Evolutionary conservation across 2,888 invertebrate species (phyloP).

Genomic region (Adineta ricciae): DNA sequence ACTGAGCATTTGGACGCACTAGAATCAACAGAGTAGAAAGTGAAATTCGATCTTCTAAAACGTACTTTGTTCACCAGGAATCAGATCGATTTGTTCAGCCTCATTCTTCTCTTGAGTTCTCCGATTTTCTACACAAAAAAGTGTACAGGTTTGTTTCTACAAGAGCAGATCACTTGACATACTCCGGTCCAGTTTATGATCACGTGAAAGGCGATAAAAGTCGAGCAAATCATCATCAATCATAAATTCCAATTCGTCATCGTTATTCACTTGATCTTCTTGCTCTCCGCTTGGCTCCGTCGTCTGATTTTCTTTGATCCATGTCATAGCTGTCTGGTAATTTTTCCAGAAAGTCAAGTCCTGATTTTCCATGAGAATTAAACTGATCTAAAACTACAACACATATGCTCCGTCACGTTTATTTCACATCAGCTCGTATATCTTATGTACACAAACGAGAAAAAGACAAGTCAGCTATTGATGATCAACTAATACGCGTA

Average conservation of each 20-base stretch:
- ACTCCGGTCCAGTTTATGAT: background rate
- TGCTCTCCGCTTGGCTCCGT: background rate
- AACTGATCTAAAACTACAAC: background rate
- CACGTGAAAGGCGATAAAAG: background rate
- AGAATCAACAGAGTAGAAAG: background rate
- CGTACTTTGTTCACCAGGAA: slow-evolving; percentile 4
- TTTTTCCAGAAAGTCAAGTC: slow-evolving; percentile 10
- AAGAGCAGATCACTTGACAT: background rate
- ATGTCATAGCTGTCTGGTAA: background rate
- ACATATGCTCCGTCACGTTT: too few relatives aligned
- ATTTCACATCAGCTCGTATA: background rate
- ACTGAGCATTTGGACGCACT: background rate
- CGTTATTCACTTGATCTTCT: background rate
- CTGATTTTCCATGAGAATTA: background rate
- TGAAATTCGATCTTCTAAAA: background rate
- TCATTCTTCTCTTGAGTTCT: background rate
- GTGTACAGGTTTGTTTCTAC: background rate
- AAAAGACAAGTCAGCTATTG: background rate
- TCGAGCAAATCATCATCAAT: slow-evolving; percentile 8
- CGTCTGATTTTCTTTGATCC: background rate
- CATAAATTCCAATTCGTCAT: background rate
- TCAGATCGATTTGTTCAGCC: background rate
- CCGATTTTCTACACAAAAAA: background rate
- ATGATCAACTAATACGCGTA: background rate
- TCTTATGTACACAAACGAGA: background rate